These are phyloP conservation scores for Siniperca obscura DNA, from an alignment of 2,797 vertebrate genomes.

Conservation along the genomic window DNA sequence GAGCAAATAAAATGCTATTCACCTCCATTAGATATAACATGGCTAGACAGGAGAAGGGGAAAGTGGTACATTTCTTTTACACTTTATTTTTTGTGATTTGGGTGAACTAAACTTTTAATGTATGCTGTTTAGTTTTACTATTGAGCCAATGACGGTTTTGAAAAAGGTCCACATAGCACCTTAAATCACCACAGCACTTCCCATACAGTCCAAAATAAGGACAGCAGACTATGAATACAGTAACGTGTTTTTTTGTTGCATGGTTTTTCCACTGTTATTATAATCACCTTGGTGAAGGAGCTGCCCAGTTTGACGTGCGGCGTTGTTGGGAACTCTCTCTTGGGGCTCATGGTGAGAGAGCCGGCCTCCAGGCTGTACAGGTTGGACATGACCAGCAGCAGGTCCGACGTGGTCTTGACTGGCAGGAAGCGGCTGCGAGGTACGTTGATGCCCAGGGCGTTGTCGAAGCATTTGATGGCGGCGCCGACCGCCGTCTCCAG, in stretches of 20 bases:
- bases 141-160: not conserved
- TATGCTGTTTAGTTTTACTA: not conserved
- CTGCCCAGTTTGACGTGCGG: constrained; percentile 98
- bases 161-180: not conserved
- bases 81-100: not conserved
- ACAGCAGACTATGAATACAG: not conserved
- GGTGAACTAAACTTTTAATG: not conserved
- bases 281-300: constrained; percentile 94
- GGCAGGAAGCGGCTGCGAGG: constrained; percentile 98
- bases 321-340: constrained; percentile 96
- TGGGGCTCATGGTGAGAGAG: constrained; percentile 96
- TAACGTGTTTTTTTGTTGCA: not conserved
- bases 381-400: constrained; percentile 98
- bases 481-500: constrained; percentile 98
- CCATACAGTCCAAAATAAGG: not conserved
- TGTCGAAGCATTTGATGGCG: constrained; percentile 98
- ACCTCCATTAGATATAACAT: not conserved
- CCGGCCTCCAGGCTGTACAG: constrained; percentile 97
- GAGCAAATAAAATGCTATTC: not conserved
- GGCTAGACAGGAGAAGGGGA: not conserved
- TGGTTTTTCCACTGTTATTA: too few relatives aligned
- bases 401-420: constrained; percentile 98
- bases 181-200: not conserved
- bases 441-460: constrained; percentile 96
- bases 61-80: not conserved